Percentiles rank a stretch among this genome's conserved stretches.
Evolutionary conservation across 2,113 vertebrate species (phyloP).

Genomic region (Corythornis cristatus): DNA sequence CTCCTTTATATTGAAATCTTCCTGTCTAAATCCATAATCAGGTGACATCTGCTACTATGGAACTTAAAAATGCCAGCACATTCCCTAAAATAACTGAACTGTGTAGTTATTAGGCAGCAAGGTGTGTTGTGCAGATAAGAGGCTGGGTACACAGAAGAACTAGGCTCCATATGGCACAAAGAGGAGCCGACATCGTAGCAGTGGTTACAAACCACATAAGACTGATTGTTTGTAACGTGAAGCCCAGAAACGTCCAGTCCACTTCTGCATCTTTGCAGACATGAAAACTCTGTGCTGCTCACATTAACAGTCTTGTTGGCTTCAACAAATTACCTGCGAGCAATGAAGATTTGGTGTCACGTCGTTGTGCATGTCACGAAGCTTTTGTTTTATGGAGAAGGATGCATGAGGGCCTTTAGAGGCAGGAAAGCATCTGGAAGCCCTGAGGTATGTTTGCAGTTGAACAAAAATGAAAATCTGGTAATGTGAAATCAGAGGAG

Average conservation of each 20-base stretch:
- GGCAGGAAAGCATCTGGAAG: conserved; percentile 37
- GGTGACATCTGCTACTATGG: background rate
- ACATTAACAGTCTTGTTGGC: background rate
- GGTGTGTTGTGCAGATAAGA: background rate
- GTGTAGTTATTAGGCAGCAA: background rate
- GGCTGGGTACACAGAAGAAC: background rate
- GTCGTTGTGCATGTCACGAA: fast-evolving
- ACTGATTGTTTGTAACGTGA: background rate
- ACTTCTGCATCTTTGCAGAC: background rate
- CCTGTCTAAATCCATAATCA: conserved; percentile 55
- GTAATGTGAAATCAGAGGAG: background rate
- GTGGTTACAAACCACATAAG: background rate
- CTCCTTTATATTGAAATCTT: conserved; percentile 65
- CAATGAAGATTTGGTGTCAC: background rate
- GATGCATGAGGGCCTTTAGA: background rate
- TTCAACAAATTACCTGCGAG: background rate
- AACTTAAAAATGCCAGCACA: conserved; percentile 6
- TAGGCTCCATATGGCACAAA: background rate
- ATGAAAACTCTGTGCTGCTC: background rate
- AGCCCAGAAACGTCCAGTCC: background rate
- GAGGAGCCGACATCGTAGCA: fast-evolving
- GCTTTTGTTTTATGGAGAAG: background rate
- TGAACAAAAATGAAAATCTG: background rate
- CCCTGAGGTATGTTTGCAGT: background rate
- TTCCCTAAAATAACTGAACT: conserved; percentile 3